Percentiles rank a stretch among this genome's conserved stretches.
Conservation (phyloP, 2,113 vertebrate genomes). For the Mola mola region DNA sequence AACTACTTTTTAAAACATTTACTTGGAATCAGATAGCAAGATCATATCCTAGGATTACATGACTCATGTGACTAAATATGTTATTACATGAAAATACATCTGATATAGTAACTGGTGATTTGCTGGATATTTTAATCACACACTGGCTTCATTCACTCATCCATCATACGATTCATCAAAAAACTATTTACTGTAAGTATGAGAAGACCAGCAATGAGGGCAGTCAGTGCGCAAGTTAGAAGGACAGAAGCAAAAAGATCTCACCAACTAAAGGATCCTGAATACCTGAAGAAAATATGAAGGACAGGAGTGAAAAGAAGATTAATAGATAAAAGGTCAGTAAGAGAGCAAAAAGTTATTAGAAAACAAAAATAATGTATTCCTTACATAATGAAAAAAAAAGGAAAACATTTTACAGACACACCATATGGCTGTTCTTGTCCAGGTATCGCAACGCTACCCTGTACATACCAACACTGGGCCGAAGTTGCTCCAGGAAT, state of each 20-base stretch:
- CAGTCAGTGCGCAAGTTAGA: background rate
- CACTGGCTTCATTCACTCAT: background rate
- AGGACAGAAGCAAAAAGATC: slow-evolving; percentile 32
- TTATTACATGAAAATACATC: background rate
- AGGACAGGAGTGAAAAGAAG: background rate
- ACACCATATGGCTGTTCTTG: background rate
- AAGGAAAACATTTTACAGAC: background rate
- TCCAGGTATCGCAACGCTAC: background rate
- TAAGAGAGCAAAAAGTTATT: background rate
- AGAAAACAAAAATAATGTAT: background rate
- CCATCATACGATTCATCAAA: too few relatives aligned
- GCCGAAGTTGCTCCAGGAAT: slow-evolving; percentile 87
- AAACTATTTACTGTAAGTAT: background rate
- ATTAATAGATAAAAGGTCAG: background rate
- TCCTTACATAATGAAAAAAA: background rate
- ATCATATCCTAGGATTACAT: too few relatives aligned
- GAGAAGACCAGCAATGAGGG: background rate
- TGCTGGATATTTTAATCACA: background rate
- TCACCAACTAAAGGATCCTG: slow-evolving; percentile 81
- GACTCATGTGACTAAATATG: background rate
- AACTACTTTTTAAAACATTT: too few relatives aligned
- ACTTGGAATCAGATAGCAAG: too few relatives aligned
- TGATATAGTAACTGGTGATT: background rate
- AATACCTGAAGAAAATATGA: slow-evolving; percentile 63
- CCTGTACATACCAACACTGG: slow-evolving; percentile 80